Evolutionary conservation across 1,140 invertebrate genomes (phyloP), one percentile per base, ranked within the genome.

Genomic region (Scaptomyza pallida): DNA sequence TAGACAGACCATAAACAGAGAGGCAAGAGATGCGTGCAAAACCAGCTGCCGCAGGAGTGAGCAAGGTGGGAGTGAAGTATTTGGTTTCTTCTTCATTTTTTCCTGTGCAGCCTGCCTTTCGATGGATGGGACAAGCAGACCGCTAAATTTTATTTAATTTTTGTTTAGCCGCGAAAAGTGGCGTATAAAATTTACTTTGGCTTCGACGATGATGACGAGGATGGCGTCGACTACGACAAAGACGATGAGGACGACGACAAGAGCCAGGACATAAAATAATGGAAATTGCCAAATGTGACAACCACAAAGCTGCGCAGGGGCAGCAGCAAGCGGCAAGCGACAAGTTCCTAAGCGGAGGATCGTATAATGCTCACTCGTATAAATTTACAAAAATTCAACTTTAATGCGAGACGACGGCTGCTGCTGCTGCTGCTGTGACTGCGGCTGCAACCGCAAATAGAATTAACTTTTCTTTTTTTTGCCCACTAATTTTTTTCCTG

Each of bases 131-230:
- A 59, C 72, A 85, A 73, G 80, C 79, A 80, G 82, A 86, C 80
- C 80, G 81, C 80, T 86, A 86, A 85, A 85, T 85, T 85, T 86
- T 85, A 86, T 85, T 85, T 85, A 85, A 85, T 85, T 86, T 85
- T 85, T 85, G 80, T 86, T 85, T 85, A 85, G 80, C 80, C 83
- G 81, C 77, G 83, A 86, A 86, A 86, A 88, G 83, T 88, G 78
- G 82, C 81, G 81, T 88, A 86, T 86, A 89, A 88, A 88, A 88
- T 86, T 89, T 86, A 78, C 82, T 86, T 86, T 86, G 76, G 72
- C 75, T 75, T 76, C 71, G 72, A 80, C 72, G 68, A 73, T 65
- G 60, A 64, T 51, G 43, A 19, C 63, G 77, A 78, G 41, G 71
- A 52, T 44, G 54, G 13, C 16, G 30, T 16, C 12, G 61, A 50